phyloP scores from a whole-genome alignment of 2,888 invertebrate genomes.

The Orchesella flavescens region DNA sequence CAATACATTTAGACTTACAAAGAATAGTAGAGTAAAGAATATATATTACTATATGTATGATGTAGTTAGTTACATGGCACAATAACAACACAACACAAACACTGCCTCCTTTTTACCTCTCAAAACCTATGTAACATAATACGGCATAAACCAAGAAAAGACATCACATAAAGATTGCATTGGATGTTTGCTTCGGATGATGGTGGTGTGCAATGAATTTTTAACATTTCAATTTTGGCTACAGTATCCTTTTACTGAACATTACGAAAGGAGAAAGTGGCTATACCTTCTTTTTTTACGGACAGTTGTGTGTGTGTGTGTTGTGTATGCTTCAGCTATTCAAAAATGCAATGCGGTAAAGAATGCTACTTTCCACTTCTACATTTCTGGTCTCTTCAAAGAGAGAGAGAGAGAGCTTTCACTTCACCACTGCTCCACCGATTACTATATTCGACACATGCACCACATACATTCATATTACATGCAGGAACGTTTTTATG shows the following conservation, averaged over 20 bases:
- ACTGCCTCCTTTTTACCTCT: background rate
- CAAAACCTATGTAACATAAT: conserved; percentile 8
- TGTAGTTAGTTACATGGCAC: no score
- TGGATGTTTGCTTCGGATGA: conserved; percentile 60
- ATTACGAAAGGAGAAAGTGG: conserved; percentile 42
- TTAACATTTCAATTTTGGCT: conserved; percentile 71
- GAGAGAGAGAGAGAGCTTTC: no score
- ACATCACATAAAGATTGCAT: conserved; percentile 69
- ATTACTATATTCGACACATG: conserved; percentile 17
- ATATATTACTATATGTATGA: no score
- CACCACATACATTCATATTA: background rate
- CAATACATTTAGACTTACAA: no score
- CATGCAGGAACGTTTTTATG: conserved; percentile 1
- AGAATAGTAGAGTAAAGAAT: no score
- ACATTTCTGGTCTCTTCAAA: background rate
- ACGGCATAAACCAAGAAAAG: conserved; percentile 40
- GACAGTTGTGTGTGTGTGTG: background rate
- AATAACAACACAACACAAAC: conserved; percentile 2
- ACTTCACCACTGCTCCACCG: background rate
- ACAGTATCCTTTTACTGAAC: conserved; percentile 28
- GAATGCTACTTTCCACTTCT: conserved; percentile 14
- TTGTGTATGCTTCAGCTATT: conserved; percentile 18
- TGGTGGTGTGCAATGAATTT: conserved; percentile 71
- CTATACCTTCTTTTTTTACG: conserved; percentile 20
- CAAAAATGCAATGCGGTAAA: conserved; percentile 53